Evolutionary conservation across 35 echinoderm and acorn worm species (phyloP), one percentile per base, ranked within the genome.

Genomic region (Heliocidaris tuberculata): DNA sequence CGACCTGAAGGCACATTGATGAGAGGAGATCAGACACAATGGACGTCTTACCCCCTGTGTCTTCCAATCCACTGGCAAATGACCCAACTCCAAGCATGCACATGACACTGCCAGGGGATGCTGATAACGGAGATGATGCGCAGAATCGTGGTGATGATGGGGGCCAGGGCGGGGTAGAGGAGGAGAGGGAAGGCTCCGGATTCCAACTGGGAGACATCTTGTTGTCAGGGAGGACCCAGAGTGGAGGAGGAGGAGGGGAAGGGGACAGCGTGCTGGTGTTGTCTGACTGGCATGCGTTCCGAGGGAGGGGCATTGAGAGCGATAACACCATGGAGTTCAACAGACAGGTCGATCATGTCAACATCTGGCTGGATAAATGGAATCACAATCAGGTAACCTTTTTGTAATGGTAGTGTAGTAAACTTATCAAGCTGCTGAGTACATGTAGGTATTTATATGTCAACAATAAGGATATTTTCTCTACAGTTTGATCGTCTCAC

Each of bases 311-410:
- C 1, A 98, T 98, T 16, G 50, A 93, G 30, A 61, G 86, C n/a
- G 95, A 86, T 88, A 95, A 71, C 49, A 95, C 96, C 48, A 91
- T 99, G 94, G 98, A 99, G 71, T 99, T 96, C 86, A 88, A 97
- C 70, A 92, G 98, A n/a, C 98, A 99, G 71, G 90, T 99, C 19
- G 98, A 99, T 94, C 98, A 99, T 92, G 91, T 99, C 47, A 93
- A 95, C 32, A 94, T 99, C 47, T 99, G 98, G 98, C 60, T 96
- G 48, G 98, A 99, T 47, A 94, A 94, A 31, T 99, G 98, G 98
- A 96, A 61, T 27, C 98, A 99, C 35, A 30, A 92, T 10, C 94
- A 99, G 98, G 98, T 99, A 94, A 90, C 65, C 6, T 19, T 21
- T 65, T 60, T 19, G 19, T 60, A 60, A 15, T 9, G 59, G 35